Evolutionary conservation across 2,113 vertebrate genomes (phyloP), one percentile per base, ranked within the genome.

Genomic region (Carassius auratus): DNA sequence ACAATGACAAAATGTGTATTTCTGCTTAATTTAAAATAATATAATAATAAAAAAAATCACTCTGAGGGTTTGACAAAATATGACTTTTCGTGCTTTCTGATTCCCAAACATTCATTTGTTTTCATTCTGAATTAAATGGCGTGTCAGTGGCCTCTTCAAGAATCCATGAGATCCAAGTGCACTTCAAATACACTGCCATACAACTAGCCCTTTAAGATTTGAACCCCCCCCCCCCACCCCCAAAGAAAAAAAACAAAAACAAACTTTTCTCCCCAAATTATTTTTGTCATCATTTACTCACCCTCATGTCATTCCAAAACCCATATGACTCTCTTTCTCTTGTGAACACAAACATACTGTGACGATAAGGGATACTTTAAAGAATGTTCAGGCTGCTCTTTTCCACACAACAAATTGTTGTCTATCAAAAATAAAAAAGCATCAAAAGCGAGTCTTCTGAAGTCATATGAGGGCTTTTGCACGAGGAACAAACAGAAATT

Each of bases 151-250:
- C 42, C 42, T 42, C 38, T 38, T 38, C 7, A 42, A 8, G 8
- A 68, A n/a, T 21, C 9, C 48, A 76, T 15, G 15, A 17, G 42
- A n/a, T 26, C 33, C 19, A 73, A 0, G 17, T 19, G 42, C 36
- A 42, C 26, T 55, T 71, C n/a, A 57, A 71, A 69, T 69, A 73
- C 81, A 71, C 19, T 55, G 19, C 36, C 30, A 21, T 55, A 76
- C 48, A 55, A 76, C 13, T 76, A 76, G 48, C 48, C 75, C 75
- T 76, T 76, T 50, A 75, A 4, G 73, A 23, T 13, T 48, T 7
- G 0, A 74, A 21, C 30, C 30, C 30, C 30, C 30, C 30, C 30
- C 30, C 2, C 30, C 30, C 30, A 1, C 33, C 36, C n/a, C 36
- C 36, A 36, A 36, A 36, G 4, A 36, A 36, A 36, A 36, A 4